Conservation (phyloP, 1,140 invertebrate species). For the Condylostylus longicornis region DNA sequence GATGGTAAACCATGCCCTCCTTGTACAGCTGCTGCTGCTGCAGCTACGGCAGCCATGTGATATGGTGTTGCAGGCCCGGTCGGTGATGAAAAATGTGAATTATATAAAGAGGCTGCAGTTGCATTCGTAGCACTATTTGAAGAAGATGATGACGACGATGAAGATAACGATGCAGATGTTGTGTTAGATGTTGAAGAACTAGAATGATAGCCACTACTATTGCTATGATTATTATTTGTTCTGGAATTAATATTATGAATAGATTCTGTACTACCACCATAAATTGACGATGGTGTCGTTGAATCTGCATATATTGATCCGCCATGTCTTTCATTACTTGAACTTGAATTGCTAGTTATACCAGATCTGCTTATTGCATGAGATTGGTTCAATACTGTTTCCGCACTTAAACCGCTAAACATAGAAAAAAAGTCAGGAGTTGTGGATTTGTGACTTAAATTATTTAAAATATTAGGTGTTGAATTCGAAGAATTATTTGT, state of each 20-base stretch:
- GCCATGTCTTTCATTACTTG: no score
- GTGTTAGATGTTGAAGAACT: not conserved
- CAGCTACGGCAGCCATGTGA: slow-evolving; percentile 15
- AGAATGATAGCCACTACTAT: no score
- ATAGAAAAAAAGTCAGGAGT: not conserved
- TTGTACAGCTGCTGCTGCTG: slow-evolving; percentile 12
- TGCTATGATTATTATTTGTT: no score
- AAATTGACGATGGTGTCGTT: not conserved
- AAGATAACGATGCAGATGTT: slow-evolving; percentile 5
- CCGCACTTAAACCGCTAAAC: not conserved
- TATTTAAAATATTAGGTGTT: no score
- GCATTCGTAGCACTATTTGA: slow-evolving; percentile 3
- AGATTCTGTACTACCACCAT: no score
- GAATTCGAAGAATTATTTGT: no score
- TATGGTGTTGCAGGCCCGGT: slow-evolving; percentile 9
- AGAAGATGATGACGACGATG: slow-evolving; percentile 7
- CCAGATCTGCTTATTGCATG: not conserved
- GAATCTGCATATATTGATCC: no score
- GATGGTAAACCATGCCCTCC: slow-evolving; percentile 26
- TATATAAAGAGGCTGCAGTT: slow-evolving; percentile 4
- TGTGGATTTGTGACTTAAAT: no score
- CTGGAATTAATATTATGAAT: no score
- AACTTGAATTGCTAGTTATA: no score
- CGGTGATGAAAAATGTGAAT: slow-evolving; percentile 12
- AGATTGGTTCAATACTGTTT: not conserved